A percentile compares a stretch with the other conserved stretches of the same genome.
Evolutionary conservation across 2,888 invertebrate species (phyloP).

Genomic region (Xiphydria camelus): DNA sequence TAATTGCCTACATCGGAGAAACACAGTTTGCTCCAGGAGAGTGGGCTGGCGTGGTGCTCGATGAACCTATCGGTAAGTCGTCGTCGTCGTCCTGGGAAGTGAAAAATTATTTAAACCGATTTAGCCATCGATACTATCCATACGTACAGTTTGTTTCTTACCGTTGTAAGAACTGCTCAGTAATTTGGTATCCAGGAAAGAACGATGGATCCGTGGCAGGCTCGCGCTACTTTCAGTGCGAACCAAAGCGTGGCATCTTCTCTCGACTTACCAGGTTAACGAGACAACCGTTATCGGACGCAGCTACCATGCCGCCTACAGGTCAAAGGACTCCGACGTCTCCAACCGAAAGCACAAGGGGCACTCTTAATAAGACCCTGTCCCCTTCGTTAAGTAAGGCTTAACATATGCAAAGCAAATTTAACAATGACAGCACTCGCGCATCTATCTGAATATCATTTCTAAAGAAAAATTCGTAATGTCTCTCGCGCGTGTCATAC

Average conservation of each 20-base stretch:
- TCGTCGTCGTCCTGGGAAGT: no score
- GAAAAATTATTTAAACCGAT: constrained; percentile 4
- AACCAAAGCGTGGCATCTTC: constrained; percentile 90
- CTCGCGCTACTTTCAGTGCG: constrained; percentile 90
- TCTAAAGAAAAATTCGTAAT: no score
- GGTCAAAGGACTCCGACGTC: constrained; percentile 49
- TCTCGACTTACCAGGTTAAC: constrained; percentile 86
- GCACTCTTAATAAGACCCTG: constrained; percentile 52
- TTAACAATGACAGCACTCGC: no score
- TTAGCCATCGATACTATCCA: no score
- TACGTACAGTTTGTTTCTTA: not conserved
- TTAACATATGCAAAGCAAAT: constrained; percentile 25
- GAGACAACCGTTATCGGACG: constrained; percentile 67
- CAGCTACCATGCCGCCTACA: constrained; percentile 45
- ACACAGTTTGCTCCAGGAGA: constrained; percentile 97
- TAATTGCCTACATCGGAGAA: constrained; percentile 91
- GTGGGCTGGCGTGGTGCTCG: constrained; percentile 97
- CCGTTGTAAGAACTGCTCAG: no score
- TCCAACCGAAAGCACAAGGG: constrained; percentile 59
- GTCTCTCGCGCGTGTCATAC: no score
- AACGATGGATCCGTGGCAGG: constrained; percentile 96
- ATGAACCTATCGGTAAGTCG: constrained; percentile 84
- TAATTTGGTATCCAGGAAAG: constrained; percentile 70
- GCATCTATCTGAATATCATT: no score
- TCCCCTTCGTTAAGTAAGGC: constrained; percentile 55